Base-by-base conservation (phyloP, 2,797 vertebrate genomes). In the Cryptoblepharus egeriae region DNA sequence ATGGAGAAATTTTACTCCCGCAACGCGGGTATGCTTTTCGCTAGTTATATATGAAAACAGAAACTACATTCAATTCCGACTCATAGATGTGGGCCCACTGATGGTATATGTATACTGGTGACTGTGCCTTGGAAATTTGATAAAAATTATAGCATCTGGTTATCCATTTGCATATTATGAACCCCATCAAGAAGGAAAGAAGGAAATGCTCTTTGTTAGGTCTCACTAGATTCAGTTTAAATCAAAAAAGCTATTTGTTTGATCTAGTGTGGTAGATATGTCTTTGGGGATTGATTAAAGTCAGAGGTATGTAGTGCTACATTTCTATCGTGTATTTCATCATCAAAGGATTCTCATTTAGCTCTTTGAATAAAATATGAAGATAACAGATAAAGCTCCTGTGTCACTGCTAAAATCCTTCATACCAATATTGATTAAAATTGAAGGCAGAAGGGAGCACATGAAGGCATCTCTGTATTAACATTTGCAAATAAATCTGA, bases 261-360 rank as follows among this genome's bases (percentile, higher is more conserved):
- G 79, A 91, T 88, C 65, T 85, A 73, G 49, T 83, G 42, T 52
- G 77, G 74, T 63, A 70, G 73, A 73, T 82, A 80, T 37, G 61
- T 88, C 80, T 93, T 22, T 35, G 76, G 80, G 75, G 82, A 86
- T 79, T 89, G 86, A 91, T 90, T 90, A 89, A 87, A 91, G 20
- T 64, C 75, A 68, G 86, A 85, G 84, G 81, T 75, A 85, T 30
- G 0, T 0, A 74, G 22, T 77, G 69, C 32, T 75, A 73, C 72
- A 81, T 73, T 89, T 68, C 61, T 86, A 71, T n/a, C 80, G 13
- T 55, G 26, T 75, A 80, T 89, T 91, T 86, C 79, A 87, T 89
- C 73, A 87, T 91, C 77, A 90, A 92, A 90, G 86, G 75, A 37
- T 4, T 88, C 90, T 91, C 22, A 88, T 88, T 92, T 88, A 65